Base-by-base conservation (phyloP, 1,140 invertebrate genomes). In the Papilio xuthus region DNA sequence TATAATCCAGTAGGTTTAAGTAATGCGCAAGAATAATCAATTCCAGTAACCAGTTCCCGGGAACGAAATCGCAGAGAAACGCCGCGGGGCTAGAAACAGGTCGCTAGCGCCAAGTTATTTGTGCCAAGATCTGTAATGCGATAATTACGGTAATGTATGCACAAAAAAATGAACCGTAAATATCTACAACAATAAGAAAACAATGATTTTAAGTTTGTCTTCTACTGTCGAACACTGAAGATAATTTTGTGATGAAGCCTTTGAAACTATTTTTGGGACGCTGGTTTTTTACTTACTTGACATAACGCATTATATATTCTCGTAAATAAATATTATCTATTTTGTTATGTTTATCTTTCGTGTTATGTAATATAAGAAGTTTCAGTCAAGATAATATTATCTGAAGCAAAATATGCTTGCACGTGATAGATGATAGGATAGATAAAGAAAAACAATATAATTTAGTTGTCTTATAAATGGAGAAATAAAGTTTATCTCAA, bases 1-100 rank as follows among this genome's bases (percentile, higher is more conserved):
- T 26, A 67, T 67, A 67, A 32, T 26, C 26, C 20, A 67, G 60
- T 67, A 28, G 60, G 60, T 67, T 67, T 67, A 67, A 67, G 53
- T 56, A 56, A 56, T 28, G 26, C 26, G 9, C 60, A 13, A 13
- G 12, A 67, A 67, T 67, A 67, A 67, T 67, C 60, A 67, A 67
- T 28, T 28, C 60, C 60, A 67, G 60, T 67, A 67, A 67, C 60
- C 13, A 26, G 60, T 67, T 67, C 60, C 60, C 60, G 26, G 26
- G 23, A 67, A 28, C 26, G 26, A 67, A 67, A 67, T 32, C 26
- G 13, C 26, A 28, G 60, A 32, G 60, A 28, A 67, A 67, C 23
- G 26, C 60, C 60, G 26, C 60, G 60, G 60, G 60, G 12, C 13
- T 15, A 67, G 26, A 67, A 67, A 67, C 60, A 67, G 60, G 56